A percentile compares a stretch with the other conserved stretches of the same genome.
Conservation (phyloP, 2,113 vertebrate species). For the Pelvicachromis taeniatus region DNA sequence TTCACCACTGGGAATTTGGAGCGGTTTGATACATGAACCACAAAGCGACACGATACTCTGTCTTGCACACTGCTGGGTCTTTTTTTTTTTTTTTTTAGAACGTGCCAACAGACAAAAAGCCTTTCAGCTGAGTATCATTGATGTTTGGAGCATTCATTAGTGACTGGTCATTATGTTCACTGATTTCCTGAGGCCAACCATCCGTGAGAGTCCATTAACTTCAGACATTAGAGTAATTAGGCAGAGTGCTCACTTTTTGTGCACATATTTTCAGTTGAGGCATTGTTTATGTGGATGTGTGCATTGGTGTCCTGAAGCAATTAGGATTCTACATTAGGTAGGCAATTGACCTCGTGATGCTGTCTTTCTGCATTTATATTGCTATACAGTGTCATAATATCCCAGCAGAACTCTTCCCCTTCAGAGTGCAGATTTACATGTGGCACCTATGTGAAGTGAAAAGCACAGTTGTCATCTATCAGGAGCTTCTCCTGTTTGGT, state of each 20-base stretch:
- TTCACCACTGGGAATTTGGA: conserved; percentile 30
- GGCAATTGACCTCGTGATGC: not conserved
- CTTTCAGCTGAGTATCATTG: conserved; percentile 48
- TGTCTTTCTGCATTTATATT: conserved; percentile 10
- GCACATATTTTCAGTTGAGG: not conserved
- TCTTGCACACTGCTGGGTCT: not conserved
- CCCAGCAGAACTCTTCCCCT: not conserved
- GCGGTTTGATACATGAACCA: not conserved
- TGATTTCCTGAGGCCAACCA: conserved; percentile 58
- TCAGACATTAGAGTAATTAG: conserved; percentile 59
- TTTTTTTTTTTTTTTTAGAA: not conserved
- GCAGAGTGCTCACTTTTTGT: conserved; percentile 37
- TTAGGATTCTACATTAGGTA: not conserved
- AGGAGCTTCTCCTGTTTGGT: not conserved
- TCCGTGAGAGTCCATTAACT: conserved; percentile 61
- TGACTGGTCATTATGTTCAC: conserved; percentile 71
- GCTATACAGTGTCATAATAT: not conserved
- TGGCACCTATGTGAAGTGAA: not conserved
- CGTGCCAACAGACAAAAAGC: conserved; percentile 10
- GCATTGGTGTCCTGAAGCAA: not conserved
- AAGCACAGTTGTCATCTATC: not conserved
- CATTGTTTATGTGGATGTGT: conserved; percentile 18
- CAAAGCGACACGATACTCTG: not conserved
- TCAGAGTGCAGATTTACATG: not conserved
- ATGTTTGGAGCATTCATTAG: conserved; percentile 72